phyloP scores from a whole-genome alignment of 2,888 invertebrate genomes.

The Anodontia alba region DNA sequence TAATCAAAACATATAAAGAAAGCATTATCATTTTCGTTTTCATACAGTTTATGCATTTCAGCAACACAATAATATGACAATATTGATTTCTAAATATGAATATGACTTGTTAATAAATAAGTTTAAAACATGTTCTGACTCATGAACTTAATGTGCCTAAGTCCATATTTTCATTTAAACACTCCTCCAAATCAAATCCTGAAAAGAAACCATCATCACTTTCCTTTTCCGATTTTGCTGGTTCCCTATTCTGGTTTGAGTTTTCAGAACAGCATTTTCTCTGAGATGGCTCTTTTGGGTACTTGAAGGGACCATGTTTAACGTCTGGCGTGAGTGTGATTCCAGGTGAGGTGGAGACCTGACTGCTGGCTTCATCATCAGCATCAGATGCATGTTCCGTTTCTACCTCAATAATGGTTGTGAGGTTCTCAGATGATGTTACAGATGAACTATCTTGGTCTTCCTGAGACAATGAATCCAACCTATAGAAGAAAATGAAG shows the following conservation, averaged over 20 bases:
- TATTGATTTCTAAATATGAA: no score
- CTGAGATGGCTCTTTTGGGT: conserved; percentile 15
- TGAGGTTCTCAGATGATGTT: conserved; percentile 30
- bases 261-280: not conserved
- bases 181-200: conserved; percentile 45
- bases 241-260: not conserved
- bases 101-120: no score
- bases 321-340: conserved; percentile 50
- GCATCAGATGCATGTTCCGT: conserved; percentile 43
- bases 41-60: no score
- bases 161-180: conserved; percentile 38
- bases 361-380: conserved; percentile 48
- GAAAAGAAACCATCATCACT: conserved; percentile 61
- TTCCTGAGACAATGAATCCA: conserved; percentile 13
- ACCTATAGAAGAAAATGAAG: conserved; percentile 10
- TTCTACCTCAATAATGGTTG: conserved; percentile 34
- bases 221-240: conserved; percentile 29
- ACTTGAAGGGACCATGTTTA: conserved; percentile 41
- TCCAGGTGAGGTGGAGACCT: conserved; percentile 47
- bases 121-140: not conserved
- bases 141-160: not conserved
- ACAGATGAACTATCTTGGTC: conserved; percentile 35
- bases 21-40: no score
- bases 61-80: no score
- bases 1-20: no score